phyloP scores from a whole-genome alignment of 1,140 invertebrate genomes.

The Hypsibius dujardini region DNA sequence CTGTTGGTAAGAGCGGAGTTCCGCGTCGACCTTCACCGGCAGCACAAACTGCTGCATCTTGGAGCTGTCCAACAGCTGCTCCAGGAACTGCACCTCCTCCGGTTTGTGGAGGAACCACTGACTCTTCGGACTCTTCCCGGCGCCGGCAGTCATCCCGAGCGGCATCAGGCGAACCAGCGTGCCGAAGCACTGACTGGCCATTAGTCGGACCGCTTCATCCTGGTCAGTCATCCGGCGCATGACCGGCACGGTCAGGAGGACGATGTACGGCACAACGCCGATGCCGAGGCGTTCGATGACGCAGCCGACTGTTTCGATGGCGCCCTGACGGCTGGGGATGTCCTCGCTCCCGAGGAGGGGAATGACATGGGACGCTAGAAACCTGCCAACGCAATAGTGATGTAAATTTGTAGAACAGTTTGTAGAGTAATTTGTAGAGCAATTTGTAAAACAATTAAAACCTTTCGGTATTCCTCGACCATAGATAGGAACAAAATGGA shows the following conservation, averaged over 20 bases:
- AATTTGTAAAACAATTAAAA: no score
- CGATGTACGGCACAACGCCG: constrained; percentile 71
- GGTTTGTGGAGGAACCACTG: constrained; percentile 33
- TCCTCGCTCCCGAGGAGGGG: no score
- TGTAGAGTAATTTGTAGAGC: no score
- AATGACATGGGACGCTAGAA: no score
- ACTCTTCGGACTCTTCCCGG: constrained; percentile 29
- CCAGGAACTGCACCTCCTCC: constrained; percentile 59
- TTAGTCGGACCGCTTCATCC: constrained; percentile 54
- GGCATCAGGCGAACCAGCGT: constrained; percentile 87
- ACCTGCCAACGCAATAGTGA: no score
- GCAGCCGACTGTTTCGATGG: no score
- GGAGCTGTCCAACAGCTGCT: constrained; percentile 68
- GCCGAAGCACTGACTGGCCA: constrained; percentile 85
- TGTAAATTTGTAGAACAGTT: no score
- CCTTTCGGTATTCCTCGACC: no score
- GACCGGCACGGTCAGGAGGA: constrained; percentile 71
- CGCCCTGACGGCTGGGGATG: no score
- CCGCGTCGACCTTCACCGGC: constrained; percentile 56
- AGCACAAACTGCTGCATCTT: constrained; percentile 61
- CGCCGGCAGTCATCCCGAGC: constrained; percentile 42
- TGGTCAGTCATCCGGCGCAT: constrained; percentile 78
- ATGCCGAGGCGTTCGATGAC: constrained; percentile 49
- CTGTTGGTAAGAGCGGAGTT: constrained; percentile 49
- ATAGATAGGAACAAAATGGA: no score